phyloP scores from a whole-genome alignment of 2,888 invertebrate species.

The Prenolepis imparis region DNA sequence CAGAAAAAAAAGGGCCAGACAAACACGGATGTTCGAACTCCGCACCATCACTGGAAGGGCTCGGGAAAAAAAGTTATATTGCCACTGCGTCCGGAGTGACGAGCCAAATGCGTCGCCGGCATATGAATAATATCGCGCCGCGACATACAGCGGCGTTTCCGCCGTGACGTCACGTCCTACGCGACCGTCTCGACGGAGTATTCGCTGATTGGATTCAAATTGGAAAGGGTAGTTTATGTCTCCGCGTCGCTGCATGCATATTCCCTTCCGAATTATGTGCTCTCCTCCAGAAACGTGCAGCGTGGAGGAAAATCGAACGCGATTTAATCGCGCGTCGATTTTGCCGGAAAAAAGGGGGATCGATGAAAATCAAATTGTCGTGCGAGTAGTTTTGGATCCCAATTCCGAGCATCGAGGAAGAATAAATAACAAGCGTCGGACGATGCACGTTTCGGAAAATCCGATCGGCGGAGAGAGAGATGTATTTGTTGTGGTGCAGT shows the following conservation, averaged over 20 bases:
- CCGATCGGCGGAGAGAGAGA: not conserved
- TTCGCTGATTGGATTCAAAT: constrained; percentile 82
- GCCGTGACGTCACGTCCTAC: constrained; percentile 56
- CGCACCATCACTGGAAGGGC: not conserved
- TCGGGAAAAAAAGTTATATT: constrained; percentile 77
- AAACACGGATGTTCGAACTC: constrained; percentile 3
- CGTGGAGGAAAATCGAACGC: constrained; percentile 1
- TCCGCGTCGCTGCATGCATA: constrained; percentile 65
- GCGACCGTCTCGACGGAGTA: constrained; percentile 70
- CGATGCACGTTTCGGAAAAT: not conserved
- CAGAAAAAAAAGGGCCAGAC: constrained; percentile 6
- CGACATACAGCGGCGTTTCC: constrained; percentile 61
- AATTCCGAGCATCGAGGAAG: not conserved
- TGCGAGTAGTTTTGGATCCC: not conserved
- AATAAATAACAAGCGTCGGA: not conserved
- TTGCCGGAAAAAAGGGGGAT: not conserved
- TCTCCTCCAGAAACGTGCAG: not conserved
- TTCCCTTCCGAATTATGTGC: constrained; percentile 66
- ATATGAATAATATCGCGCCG: constrained; percentile 80
- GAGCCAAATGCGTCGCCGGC: constrained; percentile 74
- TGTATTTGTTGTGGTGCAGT: not conserved
- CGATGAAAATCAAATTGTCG: not conserved
- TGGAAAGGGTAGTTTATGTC: constrained; percentile 73
- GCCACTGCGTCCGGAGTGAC: constrained; percentile 77
- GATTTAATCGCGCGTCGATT: constrained; percentile 25